These are phyloP conservation scores for Conistra vaccinii DNA, from an alignment of 2,888 invertebrate species.

Conservation along the genomic window DNA sequence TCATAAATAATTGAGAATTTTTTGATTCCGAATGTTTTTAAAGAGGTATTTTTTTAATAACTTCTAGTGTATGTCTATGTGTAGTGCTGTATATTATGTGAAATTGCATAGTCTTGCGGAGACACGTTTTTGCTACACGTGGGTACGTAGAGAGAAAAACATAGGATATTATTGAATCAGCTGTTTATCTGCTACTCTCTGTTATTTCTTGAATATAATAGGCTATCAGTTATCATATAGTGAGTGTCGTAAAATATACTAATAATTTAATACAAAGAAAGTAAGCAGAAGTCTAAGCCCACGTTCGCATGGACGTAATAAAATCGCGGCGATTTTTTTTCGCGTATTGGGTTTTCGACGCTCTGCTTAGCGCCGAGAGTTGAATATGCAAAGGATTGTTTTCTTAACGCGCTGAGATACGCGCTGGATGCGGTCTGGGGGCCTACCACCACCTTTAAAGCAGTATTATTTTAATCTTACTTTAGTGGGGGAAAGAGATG, in stretches of 20 bases:
- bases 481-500: too few relatives aligned
- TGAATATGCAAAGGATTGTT: too few relatives aligned
- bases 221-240: background rate
- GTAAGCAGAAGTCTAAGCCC: too few relatives aligned
- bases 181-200: slow-evolving; percentile 34
- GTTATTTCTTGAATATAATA: slow-evolving; percentile 26
- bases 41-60: slow-evolving; percentile 27
- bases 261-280: slow-evolving; percentile 13
- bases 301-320: too few relatives aligned
- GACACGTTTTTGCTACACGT: slow-evolving; percentile 55
- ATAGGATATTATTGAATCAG: slow-evolving; percentile 43
- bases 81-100: background rate
- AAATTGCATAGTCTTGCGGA: slow-evolving; percentile 24
- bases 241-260: background rate
- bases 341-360: too few relatives aligned
- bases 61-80: background rate
- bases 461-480: too few relatives aligned
- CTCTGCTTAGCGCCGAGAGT: too few relatives aligned
- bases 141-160: slow-evolving; percentile 37
- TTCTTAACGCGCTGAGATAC: too few relatives aligned
- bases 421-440: too few relatives aligned
- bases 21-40: slow-evolving; percentile 28
- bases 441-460: too few relatives aligned
- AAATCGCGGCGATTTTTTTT: too few relatives aligned
- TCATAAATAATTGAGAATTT: slow-evolving; percentile 51